These are phyloP conservation scores for Mythimna ferrago DNA, from an alignment of 2,888 invertebrate genomes.

Conservation along the genomic window DNA sequence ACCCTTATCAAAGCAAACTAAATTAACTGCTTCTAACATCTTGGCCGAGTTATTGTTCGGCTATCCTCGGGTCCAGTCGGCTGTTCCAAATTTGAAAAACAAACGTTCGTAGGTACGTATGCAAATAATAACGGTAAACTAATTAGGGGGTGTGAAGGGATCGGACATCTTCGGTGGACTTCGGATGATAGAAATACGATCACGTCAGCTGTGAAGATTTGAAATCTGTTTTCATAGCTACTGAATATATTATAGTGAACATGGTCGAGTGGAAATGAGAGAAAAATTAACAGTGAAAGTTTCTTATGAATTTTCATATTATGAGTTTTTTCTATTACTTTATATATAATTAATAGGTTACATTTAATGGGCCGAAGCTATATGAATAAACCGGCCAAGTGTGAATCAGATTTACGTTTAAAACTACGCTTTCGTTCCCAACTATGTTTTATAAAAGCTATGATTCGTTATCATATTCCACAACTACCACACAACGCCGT, in stretches of 20 bases:
- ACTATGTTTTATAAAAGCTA: too few relatives aligned
- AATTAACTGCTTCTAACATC: constrained; percentile 89
- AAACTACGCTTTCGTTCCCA: too few relatives aligned
- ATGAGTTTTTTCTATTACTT: neutral
- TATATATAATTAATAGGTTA: too few relatives aligned
- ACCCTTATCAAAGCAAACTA: constrained; percentile 89
- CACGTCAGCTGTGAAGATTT: constrained; percentile 42
- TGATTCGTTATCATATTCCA: too few relatives aligned
- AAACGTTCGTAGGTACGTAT: constrained; percentile 75
- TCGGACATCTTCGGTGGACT: constrained; percentile 32
- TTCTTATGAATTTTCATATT: neutral
- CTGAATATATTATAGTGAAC: constrained; percentile 29
- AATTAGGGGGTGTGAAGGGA: constrained; percentile 70
- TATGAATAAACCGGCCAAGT: too few relatives aligned
- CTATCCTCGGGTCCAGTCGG: constrained; percentile 67
- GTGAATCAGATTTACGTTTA: too few relatives aligned
- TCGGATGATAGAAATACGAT: constrained; percentile 24
- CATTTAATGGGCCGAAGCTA: too few relatives aligned
- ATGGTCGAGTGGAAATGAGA: neutral
- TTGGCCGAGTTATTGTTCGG: constrained; percentile 88
- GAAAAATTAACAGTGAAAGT: neutral
- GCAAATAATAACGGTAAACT: constrained; percentile 77
- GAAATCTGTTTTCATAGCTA: constrained; percentile 28
- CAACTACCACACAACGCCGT: too few relatives aligned
- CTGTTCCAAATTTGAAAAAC: constrained; percentile 85